Base-by-base conservation (phyloP, 2,888 invertebrate species). In the Caenorhabditis doughertyi region DNA sequence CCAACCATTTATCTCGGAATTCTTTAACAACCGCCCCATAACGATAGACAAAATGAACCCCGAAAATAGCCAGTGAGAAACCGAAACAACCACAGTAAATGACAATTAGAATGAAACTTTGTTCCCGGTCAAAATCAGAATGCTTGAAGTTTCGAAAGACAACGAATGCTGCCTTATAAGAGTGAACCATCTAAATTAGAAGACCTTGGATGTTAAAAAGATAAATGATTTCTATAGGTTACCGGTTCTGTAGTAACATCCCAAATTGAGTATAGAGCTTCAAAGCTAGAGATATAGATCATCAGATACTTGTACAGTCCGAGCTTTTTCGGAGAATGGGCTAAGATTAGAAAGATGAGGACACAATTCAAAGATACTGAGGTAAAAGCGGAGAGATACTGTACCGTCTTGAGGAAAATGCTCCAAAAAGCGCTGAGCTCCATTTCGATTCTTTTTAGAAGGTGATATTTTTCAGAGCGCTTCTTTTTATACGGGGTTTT, bases 61-160 rank as follows among this genome's bases (percentile, higher is more conserved):
- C 74, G 49, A 74, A 74, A 13, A 74, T 74, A 25, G 74, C 74
- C 2, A 74, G 47, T 11, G 74, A 74, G 39, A 65, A 74, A n/a
- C 74, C 74, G 49, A 74, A 74, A 35, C 74, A 74, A 11, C 74
- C 74, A 49, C 74, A 74, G 49, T 74, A 74, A 56, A 74, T n/a
- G 3, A 65, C 65, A 8, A 65, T 65, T 9, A 74, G 56, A 13
- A 74, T 56, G 65, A 74, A 65, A 27, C 74, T 65, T 18, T 65
- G 65, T 21, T 74, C 65, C 2, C 65, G 56, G 42, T 74, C 74
- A 9, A 65, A 74, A 27, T 65, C 65, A 0, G 74, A 74, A 35
- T 74, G 16, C 13, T 74, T 74, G 27, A 47, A 47, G 35, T 74
- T 62, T 23, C 65, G 65, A n/a, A 74, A 65, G 3, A 74, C 74